These are phyloP conservation scores for Subacronicta megacephala DNA, from an alignment of 2,888 invertebrate genomes.

Conservation along the genomic window DNA sequence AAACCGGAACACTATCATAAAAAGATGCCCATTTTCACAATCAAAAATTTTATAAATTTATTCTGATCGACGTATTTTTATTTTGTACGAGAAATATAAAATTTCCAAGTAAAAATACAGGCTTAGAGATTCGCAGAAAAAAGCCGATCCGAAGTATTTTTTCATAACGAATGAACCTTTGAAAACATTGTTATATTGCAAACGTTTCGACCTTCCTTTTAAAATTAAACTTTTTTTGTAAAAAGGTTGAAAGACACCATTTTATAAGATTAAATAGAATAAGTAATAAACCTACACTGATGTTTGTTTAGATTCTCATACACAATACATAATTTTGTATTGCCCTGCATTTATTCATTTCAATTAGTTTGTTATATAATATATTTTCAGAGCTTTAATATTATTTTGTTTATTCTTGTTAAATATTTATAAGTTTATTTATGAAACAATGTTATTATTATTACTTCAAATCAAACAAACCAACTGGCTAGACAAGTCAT, in stretches of 20 bases:
- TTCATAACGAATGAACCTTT: conserved; percentile 1
- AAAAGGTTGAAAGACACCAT: neutral
- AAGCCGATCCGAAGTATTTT: neutral
- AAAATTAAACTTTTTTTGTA: neutral
- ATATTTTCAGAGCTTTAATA: neutral
- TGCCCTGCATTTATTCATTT: neutral
- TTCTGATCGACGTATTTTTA: neutral
- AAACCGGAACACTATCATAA: too few species aligned
- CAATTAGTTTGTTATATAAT: too few species aligned
- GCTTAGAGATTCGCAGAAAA: neutral
- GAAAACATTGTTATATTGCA: neutral
- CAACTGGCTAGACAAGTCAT: too few species aligned
- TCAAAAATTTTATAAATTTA: neutral
- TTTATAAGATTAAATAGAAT: neutral
- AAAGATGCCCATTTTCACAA: neutral
- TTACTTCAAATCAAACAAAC: neutral
- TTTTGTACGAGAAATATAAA: neutral
- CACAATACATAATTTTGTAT: neutral
- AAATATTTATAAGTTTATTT: neutral
- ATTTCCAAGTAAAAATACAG: neutral
- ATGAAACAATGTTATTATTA: conserved; percentile 1
- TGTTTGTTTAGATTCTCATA: neutral
- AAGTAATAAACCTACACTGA: neutral
- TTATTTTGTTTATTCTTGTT: neutral
- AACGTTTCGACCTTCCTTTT: neutral